Conservation (phyloP, 2,797 vertebrate species). For the Hypotaenidia philippensis region DNA sequence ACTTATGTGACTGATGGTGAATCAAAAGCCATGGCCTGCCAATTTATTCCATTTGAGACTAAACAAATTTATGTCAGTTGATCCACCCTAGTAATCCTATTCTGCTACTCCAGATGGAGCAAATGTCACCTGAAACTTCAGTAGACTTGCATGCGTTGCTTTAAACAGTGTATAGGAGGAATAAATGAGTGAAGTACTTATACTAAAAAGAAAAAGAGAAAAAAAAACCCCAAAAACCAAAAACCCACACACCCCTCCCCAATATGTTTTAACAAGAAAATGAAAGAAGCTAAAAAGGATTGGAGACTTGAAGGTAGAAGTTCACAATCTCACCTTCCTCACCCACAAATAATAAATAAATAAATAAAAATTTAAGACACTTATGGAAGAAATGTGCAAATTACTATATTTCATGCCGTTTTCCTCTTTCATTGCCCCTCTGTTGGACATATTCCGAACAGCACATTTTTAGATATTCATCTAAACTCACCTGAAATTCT, state of each 20-base stretch:
- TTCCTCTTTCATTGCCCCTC: neutral
- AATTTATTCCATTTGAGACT: neutral
- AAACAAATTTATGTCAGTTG: neutral
- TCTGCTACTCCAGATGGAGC: neutral
- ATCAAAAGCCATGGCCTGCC: neutral
- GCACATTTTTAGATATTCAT: neutral
- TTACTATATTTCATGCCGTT: neutral
- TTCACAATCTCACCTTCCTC: neutral
- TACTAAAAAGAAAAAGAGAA: neutral
- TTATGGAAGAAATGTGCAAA: neutral
- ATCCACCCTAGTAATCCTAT: neutral
- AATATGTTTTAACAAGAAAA: neutral
- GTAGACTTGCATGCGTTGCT: neutral
- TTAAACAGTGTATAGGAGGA: neutral
- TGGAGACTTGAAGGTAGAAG: neutral
- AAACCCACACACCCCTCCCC: no score
- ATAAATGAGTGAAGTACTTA: neutral
- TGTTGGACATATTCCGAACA: neutral
- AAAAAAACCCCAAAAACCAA: neutral
- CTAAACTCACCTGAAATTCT: neutral
- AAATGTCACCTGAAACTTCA: neutral
- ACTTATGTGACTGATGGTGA: neutral
- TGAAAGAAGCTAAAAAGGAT: neutral
- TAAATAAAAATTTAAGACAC: accelerated
- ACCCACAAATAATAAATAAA: neutral